Evolutionary conservation across 92 coral and sea anemone genomes (phyloP).

Genomic region (Micromussa lordhowensis): DNA sequence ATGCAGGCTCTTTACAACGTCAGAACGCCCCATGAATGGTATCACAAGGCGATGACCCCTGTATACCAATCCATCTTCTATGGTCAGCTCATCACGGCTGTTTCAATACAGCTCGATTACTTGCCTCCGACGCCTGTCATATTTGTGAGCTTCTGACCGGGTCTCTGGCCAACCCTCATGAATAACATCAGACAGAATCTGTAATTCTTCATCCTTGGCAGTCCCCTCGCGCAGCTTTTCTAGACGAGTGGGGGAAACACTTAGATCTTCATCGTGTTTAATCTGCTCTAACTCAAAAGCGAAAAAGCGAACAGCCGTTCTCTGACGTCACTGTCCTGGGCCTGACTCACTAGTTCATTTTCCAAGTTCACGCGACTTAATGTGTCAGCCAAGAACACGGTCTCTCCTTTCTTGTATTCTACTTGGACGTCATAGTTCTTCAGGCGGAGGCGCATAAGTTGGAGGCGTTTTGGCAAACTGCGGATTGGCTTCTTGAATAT

Average conservation of each 20-base stretch:
- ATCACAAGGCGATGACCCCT: conserved; percentile 4
- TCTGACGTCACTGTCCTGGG: conserved; percentile 3
- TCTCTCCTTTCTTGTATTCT: conserved; percentile 6
- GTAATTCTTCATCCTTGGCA: conserved; percentile 38
- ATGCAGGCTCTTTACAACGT: conserved; percentile 1
- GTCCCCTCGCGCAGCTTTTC: conserved; percentile 24
- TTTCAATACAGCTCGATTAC: conserved; percentile 25
- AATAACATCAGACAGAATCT: conserved; percentile 8
- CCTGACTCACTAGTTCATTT: background rate
- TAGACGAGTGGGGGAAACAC: conserved; percentile 20
- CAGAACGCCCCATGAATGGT: conserved; percentile 25
- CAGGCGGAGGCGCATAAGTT: conserved; percentile 57
- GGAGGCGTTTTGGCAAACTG: conserved; percentile 54
- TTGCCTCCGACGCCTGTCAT: conserved; percentile 27
- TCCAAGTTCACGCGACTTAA: conserved; percentile 23
- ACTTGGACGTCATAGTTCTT: conserved; percentile 55
- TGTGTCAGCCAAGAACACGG: conserved; percentile 37
- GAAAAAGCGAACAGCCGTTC: conserved; percentile 30
- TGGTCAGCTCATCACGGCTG: conserved; percentile 56
- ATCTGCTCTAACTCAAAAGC: conserved; percentile 41
- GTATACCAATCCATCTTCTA: background rate
- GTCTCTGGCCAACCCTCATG: background rate
- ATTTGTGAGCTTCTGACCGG: conserved; percentile 19
- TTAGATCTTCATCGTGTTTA: conserved; percentile 22
- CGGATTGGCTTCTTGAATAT: conserved; percentile 61